phyloP scores from a whole-genome alignment of 2,888 invertebrate genomes.

The Nemotelus nigrinus region DNA sequence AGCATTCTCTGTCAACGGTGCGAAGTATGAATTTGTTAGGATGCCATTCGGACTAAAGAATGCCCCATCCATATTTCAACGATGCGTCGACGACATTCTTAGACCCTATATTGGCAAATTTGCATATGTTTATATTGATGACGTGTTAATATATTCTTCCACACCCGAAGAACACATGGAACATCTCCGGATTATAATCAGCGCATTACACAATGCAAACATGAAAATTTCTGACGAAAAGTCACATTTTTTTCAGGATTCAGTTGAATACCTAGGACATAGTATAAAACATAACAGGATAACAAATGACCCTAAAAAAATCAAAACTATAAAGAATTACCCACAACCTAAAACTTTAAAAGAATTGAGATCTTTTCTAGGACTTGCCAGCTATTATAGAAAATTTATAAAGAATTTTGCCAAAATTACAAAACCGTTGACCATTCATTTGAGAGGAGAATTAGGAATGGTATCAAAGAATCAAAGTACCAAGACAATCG shows the following conservation, averaged over 20 bases:
- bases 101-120: constrained; percentile 50
- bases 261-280: constrained; percentile 46
- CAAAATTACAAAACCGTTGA: constrained; percentile 46
- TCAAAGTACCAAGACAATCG: constrained; percentile 48
- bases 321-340: constrained; percentile 50
- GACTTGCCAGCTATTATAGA: constrained; percentile 48
- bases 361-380: constrained; percentile 51
- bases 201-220: constrained; percentile 47
- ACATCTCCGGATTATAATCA: constrained; percentile 45
- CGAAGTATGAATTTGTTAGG: constrained; percentile 42
- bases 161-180: constrained; percentile 43
- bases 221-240: constrained; percentile 54
- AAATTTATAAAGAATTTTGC: constrained; percentile 46
- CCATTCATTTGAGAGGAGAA: constrained; percentile 45
- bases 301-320: constrained; percentile 48
- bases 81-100: constrained; percentile 46
- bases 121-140: constrained; percentile 48
- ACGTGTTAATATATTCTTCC: constrained; percentile 51
- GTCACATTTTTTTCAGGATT: constrained; percentile 42
- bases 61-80: constrained; percentile 46
- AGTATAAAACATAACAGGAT: constrained; percentile 43
- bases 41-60: constrained; percentile 48
- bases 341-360: constrained; percentile 50
- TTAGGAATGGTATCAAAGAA: constrained; percentile 49
- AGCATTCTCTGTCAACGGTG: constrained; percentile 32